Conservation (phyloP, 1,140 invertebrate species). For the Ephestia elutella region DNA sequence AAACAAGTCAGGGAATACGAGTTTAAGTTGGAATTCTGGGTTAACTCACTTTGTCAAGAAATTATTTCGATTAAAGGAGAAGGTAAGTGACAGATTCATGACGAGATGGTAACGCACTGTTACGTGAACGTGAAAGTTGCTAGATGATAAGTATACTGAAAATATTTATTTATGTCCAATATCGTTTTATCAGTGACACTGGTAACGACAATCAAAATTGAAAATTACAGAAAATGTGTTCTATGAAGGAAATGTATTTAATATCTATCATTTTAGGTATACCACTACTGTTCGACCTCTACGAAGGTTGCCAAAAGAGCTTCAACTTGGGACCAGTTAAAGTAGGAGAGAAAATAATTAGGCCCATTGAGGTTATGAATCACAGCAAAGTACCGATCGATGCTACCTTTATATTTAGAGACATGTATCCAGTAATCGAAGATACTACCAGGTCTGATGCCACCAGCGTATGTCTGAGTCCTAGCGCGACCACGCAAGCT, state of each 20-base stretch:
- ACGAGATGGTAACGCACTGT: too few species aligned
- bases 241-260: neutral
- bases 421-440: conserved; percentile 44
- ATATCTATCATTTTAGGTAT: conserved; percentile 37
- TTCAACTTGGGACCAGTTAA: conserved; percentile 60
- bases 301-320: conserved; percentile 65
- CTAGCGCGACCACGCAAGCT: conserved; percentile 20
- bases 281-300: conserved; percentile 56
- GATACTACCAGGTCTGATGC: conserved; percentile 48
- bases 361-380: conserved; percentile 65
- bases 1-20: conserved; percentile 58
- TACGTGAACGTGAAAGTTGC: too few species aligned
- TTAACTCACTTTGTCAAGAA: conserved; percentile 65
- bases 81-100: conserved; percentile 31
- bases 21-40: conserved; percentile 60
- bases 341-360: conserved; percentile 54
- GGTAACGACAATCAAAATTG: too few species aligned
- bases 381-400: conserved; percentile 63
- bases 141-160: too few species aligned
- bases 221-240: too few species aligned
- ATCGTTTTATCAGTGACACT: too few species aligned
- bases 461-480: conserved; percentile 53
- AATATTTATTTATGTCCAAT: too few species aligned
- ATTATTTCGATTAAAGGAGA: conserved; percentile 57
- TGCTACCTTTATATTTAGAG: conserved; percentile 52